phyloP scores from a whole-genome alignment of 2,797 vertebrate genomes.

The Danio jaintianensis region DNA sequence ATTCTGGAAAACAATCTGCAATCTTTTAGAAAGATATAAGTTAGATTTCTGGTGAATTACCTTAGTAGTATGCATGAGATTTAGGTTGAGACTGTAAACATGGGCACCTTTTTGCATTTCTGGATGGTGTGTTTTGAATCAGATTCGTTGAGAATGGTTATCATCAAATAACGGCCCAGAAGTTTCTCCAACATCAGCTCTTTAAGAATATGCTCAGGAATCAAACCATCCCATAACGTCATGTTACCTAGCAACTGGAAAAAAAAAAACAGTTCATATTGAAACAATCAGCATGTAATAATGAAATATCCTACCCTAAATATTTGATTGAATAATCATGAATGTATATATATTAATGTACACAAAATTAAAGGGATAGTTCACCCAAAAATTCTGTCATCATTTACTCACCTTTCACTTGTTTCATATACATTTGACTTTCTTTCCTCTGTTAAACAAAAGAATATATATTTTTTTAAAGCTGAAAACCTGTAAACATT shows the following conservation, averaged over 20 bases:
- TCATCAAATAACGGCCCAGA: constrained; percentile 89
- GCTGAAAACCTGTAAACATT: no score
- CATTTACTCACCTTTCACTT: no score
- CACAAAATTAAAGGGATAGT: no score
- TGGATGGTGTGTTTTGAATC: constrained; percentile 64
- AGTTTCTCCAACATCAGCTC: constrained; percentile 89
- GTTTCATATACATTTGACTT: no score
- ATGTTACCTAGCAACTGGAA: constrained; percentile 86
- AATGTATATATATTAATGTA: background rate
- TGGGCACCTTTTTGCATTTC: constrained; percentile 84
- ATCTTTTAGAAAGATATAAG: constrained; percentile 74
- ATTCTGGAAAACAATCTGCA: constrained; percentile 80
- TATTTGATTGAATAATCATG: background rate
- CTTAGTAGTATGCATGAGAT: background rate
- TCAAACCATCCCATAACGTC: constrained; percentile 86
- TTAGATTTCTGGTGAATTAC: background rate
- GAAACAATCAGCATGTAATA: constrained; percentile 37
- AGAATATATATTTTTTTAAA: no score
- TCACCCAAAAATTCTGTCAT: no score
- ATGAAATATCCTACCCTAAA: background rate
- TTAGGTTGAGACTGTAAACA: background rate
- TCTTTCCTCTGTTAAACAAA: no score
- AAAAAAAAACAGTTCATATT: constrained; percentile 26
- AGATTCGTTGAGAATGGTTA: constrained; percentile 80
- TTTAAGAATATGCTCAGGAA: constrained; percentile 80